phyloP scores from a whole-genome alignment of 1,140 invertebrate species.

The Ditylenchus dipsaci region DNA sequence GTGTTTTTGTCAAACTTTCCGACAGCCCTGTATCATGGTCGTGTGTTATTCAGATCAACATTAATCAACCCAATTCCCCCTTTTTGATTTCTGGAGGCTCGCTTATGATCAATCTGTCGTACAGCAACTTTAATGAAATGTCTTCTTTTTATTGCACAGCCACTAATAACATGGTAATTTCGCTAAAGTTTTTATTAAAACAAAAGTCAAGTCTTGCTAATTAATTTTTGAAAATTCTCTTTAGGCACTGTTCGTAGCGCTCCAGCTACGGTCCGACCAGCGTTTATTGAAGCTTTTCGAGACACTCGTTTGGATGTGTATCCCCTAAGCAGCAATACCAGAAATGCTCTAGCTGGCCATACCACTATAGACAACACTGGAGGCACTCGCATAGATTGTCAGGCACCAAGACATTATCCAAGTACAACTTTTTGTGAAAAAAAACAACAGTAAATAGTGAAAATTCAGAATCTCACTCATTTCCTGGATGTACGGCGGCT shows the following conservation, averaged over 20 bases:
- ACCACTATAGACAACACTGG: background rate
- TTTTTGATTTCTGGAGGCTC: conserved; percentile 38
- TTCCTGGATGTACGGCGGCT: conserved; percentile 38
- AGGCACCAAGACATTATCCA: conserved; percentile 41
- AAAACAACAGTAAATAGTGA: background rate
- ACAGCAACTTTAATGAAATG: conserved; percentile 4
- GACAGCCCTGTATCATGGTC: too few species aligned
- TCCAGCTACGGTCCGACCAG: conserved; percentile 26
- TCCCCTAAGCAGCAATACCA: conserved; percentile 19
- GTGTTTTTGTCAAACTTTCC: too few species aligned
- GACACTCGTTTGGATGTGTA: conserved; percentile 30
- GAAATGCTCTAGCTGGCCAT: background rate
- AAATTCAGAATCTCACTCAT: conserved; percentile 39
- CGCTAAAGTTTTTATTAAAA: too few species aligned
- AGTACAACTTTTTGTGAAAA: conserved; percentile 13
- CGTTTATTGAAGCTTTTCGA: conserved; percentile 42
- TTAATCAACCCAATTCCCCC: conserved; percentile 10
- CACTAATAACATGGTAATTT: conserved; percentile 31
- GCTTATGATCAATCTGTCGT: conserved; percentile 25
- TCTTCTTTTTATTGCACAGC: conserved; percentile 33
- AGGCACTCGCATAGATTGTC: conserved; percentile 36
- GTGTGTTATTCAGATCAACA: conserved; percentile 26
- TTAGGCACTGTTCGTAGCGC: conserved; percentile 31
- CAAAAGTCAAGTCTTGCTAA: too few species aligned
- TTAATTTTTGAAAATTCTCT: conserved; percentile 1